Evolutionary conservation across 1,140 invertebrate species (phyloP).

Genomic region (Triops cancriformis): DNA sequence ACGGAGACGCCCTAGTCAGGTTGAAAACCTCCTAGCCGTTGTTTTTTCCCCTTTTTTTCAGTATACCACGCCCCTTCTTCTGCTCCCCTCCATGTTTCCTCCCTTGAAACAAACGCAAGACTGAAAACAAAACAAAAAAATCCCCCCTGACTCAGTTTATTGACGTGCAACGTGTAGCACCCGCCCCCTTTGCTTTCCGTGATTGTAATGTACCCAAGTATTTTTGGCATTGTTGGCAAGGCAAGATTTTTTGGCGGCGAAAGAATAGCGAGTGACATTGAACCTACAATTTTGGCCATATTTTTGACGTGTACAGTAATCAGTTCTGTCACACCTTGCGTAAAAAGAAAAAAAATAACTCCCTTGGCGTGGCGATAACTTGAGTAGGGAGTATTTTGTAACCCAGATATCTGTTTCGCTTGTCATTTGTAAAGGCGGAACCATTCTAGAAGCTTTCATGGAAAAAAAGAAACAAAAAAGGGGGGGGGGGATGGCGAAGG

Average conservation of each 20-base stretch:
- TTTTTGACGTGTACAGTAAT: neutral
- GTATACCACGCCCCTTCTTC: neutral
- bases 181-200: neutral
- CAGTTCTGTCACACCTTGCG: neutral
- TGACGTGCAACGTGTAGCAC: slow-evolving; percentile 9
- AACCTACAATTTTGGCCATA: neutral
- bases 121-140: neutral
- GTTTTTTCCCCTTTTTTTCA: neutral
- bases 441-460: neutral
- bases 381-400: neutral
- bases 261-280: neutral
- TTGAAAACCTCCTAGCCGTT: slow-evolving; percentile 5
- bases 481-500: neutral
- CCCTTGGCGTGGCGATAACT: no score
- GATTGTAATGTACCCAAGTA: neutral
- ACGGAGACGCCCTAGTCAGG: slow-evolving; percentile 2
- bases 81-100: neutral
- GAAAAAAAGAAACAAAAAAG: neutral
- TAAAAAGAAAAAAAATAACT: no score
- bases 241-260: neutral
- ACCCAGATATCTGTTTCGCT: slow-evolving; percentile 1
- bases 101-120: neutral
- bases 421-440: neutral
- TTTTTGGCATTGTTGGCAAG: neutral
- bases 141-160: neutral